Percentiles rank a stretch among this genome's conserved stretches.
These are phyloP conservation scores for Heliopora coerulea DNA, from an alignment of 92 coral and sea anemone genomes.

Conservation along the genomic window DNA sequence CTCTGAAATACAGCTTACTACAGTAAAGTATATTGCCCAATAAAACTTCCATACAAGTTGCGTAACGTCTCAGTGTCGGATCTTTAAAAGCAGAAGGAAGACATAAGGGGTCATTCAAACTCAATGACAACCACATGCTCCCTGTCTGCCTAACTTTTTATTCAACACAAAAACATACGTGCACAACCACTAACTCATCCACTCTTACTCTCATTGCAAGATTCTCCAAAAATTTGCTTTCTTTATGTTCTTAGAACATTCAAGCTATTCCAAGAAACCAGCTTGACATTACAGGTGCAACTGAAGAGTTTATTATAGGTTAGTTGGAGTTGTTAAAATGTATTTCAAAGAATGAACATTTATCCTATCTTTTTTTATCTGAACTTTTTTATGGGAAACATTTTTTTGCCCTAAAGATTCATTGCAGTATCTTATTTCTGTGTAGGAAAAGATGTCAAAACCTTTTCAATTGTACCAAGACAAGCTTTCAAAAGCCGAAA, in stretches of 20 bases:
- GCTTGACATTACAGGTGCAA: constrained; percentile 59
- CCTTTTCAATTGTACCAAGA: constrained; percentile 59
- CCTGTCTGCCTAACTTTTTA: too few relatives aligned
- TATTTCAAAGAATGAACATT: too few relatives aligned
- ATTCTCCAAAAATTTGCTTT: not conserved
- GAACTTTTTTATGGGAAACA: constrained; percentile 8
- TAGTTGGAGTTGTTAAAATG: not conserved
- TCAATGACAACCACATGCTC: too few relatives aligned
- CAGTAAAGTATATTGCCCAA: too few relatives aligned
- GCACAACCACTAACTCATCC: not conserved
- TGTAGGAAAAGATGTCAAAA: constrained; percentile 76
- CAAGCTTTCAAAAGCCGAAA: constrained; percentile 71
- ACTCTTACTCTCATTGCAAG: not conserved
- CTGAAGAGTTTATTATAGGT: constrained; percentile 70
- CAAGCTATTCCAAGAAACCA: constrained; percentile 81
- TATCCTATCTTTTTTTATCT: not conserved
- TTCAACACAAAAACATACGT: not conserved
- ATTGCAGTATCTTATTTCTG: not conserved
- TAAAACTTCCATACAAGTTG: too few relatives aligned
- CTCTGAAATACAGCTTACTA: too few relatives aligned
- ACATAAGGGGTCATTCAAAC: too few relatives aligned
- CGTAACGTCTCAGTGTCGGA: too few relatives aligned
- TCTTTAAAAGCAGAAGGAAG: too few relatives aligned
- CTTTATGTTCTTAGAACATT: constrained; percentile 56
- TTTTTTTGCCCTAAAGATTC: not conserved